phyloP scores from a whole-genome alignment of 2,888 invertebrate species.

The Magallana nippona region DNA sequence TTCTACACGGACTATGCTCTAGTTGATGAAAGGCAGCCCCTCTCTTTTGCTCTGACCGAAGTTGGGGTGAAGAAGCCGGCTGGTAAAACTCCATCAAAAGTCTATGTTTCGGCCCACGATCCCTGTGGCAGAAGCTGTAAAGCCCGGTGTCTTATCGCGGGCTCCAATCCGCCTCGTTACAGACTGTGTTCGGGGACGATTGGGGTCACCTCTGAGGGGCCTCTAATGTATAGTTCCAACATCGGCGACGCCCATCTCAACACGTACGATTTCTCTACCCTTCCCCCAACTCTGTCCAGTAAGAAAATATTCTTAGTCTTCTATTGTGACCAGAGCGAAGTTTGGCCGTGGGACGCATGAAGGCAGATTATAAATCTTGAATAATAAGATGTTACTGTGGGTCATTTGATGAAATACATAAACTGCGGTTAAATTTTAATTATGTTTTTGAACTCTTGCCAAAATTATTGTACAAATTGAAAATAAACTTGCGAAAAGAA shows the following conservation, averaged over 20 bases:
- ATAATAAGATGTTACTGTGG: neutral
- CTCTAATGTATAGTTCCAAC: constrained; percentile 43
- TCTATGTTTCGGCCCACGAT: constrained; percentile 46
- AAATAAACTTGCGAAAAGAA: too few relatives aligned
- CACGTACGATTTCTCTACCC: constrained; percentile 29
- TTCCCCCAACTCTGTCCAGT: constrained; percentile 18
- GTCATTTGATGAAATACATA: neutral
- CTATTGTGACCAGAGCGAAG: constrained; percentile 46
- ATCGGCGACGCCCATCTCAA: constrained; percentile 37
- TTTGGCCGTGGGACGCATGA: constrained; percentile 36
- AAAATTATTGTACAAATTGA: too few relatives aligned
- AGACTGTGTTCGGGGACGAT: constrained; percentile 42
- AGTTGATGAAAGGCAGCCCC: constrained; percentile 51
- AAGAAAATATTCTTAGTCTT: constrained; percentile 39
- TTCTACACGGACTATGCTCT: constrained; percentile 59
- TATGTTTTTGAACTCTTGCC: too few relatives aligned
- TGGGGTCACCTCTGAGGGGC: constrained; percentile 15
- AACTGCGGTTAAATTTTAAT: too few relatives aligned
- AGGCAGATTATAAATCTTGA: neutral
- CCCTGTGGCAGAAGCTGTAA: constrained; percentile 48
- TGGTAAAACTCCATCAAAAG: constrained; percentile 10
- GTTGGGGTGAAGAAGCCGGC: constrained; percentile 53
- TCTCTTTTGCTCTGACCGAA: constrained; percentile 53
- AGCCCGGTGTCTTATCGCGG: constrained; percentile 42
- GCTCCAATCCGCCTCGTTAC: constrained; percentile 31